A percentile compares a stretch with the other conserved stretches of the same genome.
Evolutionary conservation across 2,797 vertebrate species (phyloP).

Genomic region (Coendou prehensilis): DNA sequence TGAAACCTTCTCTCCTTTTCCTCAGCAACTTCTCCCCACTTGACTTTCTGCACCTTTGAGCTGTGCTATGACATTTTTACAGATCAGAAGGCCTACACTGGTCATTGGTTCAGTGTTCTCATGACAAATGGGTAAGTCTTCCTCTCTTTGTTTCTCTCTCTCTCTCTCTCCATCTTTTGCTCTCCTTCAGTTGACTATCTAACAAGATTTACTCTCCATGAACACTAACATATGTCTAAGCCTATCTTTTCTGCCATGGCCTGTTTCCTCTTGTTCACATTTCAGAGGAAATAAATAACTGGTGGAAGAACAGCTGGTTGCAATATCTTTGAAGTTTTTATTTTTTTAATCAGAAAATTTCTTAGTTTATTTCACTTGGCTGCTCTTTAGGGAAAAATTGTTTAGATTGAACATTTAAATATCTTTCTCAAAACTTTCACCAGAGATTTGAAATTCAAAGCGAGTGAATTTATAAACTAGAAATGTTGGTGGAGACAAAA

Average conservation of each 20-base stretch:
- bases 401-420: conserved; percentile 72
- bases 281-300: conserved; percentile 68
- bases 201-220: not conserved
- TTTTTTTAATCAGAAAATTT: conserved; percentile 71
- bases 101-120: not conserved
- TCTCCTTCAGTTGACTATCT: not conserved
- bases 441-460: conserved; percentile 33
- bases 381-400: conserved; percentile 45
- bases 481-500: conserved; percentile 33
- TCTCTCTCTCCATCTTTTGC: not conserved
- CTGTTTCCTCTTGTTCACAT: conserved; percentile 58
- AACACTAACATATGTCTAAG: conserved; percentile 34
- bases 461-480: conserved; percentile 23
- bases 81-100: not conserved
- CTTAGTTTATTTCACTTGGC: conserved; percentile 75
- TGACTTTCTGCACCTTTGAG: not conserved
- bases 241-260: conserved; percentile 20
- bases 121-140: not conserved
- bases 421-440: conserved; percentile 55
- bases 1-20: not conserved
- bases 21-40: not conserved
- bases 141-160: not conserved
- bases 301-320: conserved; percentile 74
- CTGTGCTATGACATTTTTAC: not conserved
- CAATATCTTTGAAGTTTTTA: conserved; percentile 75